These are phyloP conservation scores for Salvator merianae DNA, from an alignment of 2,113 vertebrate genomes.

Conservation along the genomic window DNA sequence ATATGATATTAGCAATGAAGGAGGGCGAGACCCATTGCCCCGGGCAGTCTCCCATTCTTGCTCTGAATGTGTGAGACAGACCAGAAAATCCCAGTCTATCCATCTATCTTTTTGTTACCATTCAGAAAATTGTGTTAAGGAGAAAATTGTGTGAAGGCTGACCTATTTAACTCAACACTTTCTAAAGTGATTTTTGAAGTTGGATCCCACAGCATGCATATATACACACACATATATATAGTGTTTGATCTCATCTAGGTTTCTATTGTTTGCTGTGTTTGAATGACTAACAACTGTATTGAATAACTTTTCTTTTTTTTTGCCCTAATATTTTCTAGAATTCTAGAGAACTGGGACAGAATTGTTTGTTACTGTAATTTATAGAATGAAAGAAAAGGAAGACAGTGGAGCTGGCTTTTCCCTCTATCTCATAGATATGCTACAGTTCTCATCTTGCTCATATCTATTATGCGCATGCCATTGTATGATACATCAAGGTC, in stretches of 20 bases:
- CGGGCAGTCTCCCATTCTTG: too few relatives aligned
- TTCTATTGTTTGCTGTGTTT: too few relatives aligned
- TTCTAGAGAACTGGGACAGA: background rate
- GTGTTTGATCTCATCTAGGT: too few relatives aligned
- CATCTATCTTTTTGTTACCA: background rate
- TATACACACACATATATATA: too few relatives aligned
- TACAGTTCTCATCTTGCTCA: background rate
- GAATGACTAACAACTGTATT: background rate
- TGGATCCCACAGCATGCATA: too few relatives aligned
- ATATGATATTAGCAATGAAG: background rate
- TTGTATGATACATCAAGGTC: conserved; percentile 24
- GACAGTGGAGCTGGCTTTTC: conserved; percentile 20
- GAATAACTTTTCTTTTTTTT: background rate
- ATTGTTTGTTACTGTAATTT: background rate
- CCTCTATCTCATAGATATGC: background rate
- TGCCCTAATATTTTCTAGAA: too few relatives aligned
- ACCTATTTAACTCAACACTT: background rate
- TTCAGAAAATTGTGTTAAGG: background rate
- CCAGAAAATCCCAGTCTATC: background rate
- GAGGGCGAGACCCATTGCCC: too few relatives aligned
- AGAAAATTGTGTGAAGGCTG: too few relatives aligned
- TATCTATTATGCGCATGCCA: fast-evolving
- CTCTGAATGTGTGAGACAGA: too few relatives aligned
- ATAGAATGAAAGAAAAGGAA: conserved; percentile 6
- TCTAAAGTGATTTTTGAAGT: too few relatives aligned